Conservation (phyloP, 2,113 vertebrate species). For the Microcebus lehilahytsara region DNA sequence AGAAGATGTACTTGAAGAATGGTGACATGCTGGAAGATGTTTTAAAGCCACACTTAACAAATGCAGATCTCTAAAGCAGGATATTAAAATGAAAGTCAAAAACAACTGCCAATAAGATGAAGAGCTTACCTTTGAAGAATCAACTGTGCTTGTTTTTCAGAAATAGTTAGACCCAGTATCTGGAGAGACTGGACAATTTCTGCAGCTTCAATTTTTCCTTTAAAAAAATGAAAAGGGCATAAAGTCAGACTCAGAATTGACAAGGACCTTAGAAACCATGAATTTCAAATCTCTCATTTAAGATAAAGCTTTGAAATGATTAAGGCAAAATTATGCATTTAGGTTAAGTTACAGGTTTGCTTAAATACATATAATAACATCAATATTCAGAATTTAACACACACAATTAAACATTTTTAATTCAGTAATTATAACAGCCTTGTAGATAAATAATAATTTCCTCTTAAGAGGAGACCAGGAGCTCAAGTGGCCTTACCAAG, state of each 20-base stretch:
- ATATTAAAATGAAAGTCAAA: background rate
- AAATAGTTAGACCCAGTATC: slow-evolving; percentile 90
- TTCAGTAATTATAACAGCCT: background rate
- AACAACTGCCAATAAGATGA: background rate
- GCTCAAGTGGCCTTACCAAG: background rate
- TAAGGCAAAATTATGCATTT: background rate
- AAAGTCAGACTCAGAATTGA: background rate
- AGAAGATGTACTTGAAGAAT: background rate
- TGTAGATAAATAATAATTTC: background rate
- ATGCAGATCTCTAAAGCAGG: background rate
- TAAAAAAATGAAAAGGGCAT: slow-evolving; percentile 68
- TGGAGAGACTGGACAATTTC: slow-evolving; percentile 94
- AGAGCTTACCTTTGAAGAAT: slow-evolving; percentile 91
- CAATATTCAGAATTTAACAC: slow-evolving; percentile 6
- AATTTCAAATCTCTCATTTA: slow-evolving; percentile 31
- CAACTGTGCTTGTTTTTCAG: slow-evolving; percentile 87
- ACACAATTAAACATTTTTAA: background rate
- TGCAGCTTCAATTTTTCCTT: slow-evolving; percentile 92
- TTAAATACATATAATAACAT: background rate
- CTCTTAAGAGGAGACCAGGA: background rate
- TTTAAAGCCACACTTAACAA: background rate
- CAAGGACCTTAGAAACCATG: background rate
- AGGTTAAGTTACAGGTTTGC: background rate
- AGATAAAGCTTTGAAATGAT: background rate
- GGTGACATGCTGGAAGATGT: accelerated